Conservation (phyloP, 2,888 invertebrate species). For the Laothoe populi region DNA sequence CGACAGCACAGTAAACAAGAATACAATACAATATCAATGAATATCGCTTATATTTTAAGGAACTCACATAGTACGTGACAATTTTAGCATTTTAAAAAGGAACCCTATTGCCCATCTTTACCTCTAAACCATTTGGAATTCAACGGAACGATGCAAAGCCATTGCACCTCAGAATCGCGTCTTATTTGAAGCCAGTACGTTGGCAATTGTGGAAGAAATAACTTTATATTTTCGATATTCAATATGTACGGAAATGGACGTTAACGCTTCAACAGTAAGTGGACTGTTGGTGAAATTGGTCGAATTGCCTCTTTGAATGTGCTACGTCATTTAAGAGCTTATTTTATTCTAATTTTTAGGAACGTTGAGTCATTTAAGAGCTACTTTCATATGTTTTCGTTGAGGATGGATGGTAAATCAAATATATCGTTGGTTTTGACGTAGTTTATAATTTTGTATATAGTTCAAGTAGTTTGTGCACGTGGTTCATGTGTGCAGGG, state of each 20-base stretch:
- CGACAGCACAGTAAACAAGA: no score
- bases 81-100: constrained; percentile 19
- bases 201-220: constrained; percentile 7
- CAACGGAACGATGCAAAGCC: constrained; percentile 11
- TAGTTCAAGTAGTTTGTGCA: no score
- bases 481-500: no score
- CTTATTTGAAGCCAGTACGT: not conserved
- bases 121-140: constrained; percentile 17
- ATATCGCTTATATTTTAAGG: not conserved
- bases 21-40: no score
- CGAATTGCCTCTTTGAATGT: not conserved
- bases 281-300: not conserved
- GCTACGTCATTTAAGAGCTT: no score
- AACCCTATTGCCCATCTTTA: not conserved
- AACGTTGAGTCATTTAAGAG: no score
- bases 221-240: constrained; percentile 18
- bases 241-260: not conserved
- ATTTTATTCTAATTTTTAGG: no score
- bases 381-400: no score
- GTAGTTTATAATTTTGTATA: no score
- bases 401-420: no score
- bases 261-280: not conserved
- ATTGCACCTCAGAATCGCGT: constrained; percentile 2
- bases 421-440: no score
- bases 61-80: constrained; percentile 7